Percentiles rank a stretch among this genome's conserved stretches.
Conservation (phyloP, 2,797 vertebrate species). For the Sitta carolinensis region DNA sequence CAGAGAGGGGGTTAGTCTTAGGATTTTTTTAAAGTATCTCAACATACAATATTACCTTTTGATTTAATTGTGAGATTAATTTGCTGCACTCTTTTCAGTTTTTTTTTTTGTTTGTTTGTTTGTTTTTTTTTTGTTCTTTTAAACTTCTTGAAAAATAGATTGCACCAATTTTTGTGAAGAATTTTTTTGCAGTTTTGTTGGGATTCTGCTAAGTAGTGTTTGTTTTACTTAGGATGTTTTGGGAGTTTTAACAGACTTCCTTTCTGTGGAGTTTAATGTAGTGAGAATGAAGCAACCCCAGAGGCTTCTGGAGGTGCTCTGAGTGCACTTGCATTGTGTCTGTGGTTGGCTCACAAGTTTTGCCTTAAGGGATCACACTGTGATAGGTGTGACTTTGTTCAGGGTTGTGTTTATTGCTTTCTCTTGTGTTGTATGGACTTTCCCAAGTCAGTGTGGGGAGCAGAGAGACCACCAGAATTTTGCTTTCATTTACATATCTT, state of each 20-base stretch:
- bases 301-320: background rate
- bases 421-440: background rate
- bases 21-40: background rate
- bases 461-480: background rate
- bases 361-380: background rate
- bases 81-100: background rate
- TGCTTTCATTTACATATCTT: background rate
- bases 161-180: background rate
- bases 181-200: background rate
- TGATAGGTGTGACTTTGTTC: background rate
- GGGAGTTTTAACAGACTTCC: background rate
- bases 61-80: background rate
- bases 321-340: accelerated
- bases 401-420: background rate
- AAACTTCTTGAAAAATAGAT: background rate
- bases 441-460: background rate
- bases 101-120: background rate
- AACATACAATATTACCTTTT: background rate
- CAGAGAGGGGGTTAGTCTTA: background rate
- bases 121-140: background rate
- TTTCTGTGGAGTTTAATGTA: background rate
- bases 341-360: background rate
- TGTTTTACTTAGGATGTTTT: background rate
- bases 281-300: background rate
- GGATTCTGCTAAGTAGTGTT: background rate